phyloP scores from a whole-genome alignment of 2,888 invertebrate genomes.

The Chromoteleia sp. region DNA sequence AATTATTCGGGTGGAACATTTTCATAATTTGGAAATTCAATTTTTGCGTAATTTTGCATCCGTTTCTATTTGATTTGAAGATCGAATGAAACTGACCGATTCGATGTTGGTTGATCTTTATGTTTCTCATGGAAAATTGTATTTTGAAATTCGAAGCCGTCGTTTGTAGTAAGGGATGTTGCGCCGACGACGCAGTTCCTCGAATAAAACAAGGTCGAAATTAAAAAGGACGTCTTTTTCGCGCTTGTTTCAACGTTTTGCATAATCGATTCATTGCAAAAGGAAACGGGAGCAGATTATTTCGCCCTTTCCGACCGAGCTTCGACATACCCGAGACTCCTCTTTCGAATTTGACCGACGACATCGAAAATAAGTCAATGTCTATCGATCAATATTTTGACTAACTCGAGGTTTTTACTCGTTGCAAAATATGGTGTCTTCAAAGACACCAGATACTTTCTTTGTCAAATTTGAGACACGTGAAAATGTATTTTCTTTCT shows the following conservation, averaged over 20 bases:
- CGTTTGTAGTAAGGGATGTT: background rate
- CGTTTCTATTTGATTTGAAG: too few relatives aligned
- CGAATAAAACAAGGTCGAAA: background rate
- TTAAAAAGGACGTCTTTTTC: constrained; percentile 3
- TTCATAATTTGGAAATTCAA: too few relatives aligned
- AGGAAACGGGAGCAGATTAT: constrained; percentile 28
- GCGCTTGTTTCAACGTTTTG: constrained; percentile 24
- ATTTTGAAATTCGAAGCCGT: background rate
- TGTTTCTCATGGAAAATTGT: too few relatives aligned
- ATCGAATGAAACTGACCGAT: too few relatives aligned
- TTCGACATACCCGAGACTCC: constrained; percentile 25
- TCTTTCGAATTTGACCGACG: constrained; percentile 36
- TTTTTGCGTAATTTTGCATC: too few relatives aligned
- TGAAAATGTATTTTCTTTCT: too few relatives aligned
- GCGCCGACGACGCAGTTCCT: background rate
- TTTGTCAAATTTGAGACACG: too few relatives aligned
- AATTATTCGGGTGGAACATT: too few relatives aligned
- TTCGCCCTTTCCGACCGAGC: constrained; percentile 26
- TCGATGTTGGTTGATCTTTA: too few relatives aligned
- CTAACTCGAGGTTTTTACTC: background rate
- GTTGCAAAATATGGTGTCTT: background rate
- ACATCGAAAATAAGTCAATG: constrained; percentile 38
- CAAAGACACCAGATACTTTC: too few relatives aligned
- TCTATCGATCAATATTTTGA: constrained; percentile 18
- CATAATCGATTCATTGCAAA: constrained; percentile 39